Percentiles rank a stretch among this genome's conserved stretches.
Conservation (phyloP, 2,113 vertebrate species). For the Vombatus ursinus region DNA sequence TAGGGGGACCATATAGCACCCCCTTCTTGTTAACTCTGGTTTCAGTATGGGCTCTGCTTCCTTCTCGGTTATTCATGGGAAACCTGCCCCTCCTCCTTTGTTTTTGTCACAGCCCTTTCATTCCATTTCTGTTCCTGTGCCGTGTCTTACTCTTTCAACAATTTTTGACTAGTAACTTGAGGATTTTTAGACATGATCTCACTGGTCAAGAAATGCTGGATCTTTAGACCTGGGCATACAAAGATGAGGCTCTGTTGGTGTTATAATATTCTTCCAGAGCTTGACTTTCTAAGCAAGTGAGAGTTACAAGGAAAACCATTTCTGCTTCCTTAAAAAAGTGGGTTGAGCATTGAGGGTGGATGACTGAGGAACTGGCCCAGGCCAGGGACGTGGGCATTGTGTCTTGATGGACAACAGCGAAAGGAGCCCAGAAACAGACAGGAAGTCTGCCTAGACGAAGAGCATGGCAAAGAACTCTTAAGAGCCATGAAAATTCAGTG, state of each 20-base stretch:
- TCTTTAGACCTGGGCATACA: not conserved
- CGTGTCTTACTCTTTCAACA: not conserved
- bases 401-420: constrained; percentile 35
- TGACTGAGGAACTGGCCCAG: constrained; percentile 32
- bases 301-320: constrained; percentile 56
- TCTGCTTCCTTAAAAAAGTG: constrained; percentile 19
- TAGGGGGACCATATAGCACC: not conserved
- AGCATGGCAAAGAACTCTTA: too few species aligned
- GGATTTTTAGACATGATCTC: constrained; percentile 6
- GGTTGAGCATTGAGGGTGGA: constrained; percentile 11
- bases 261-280: constrained; percentile 23
- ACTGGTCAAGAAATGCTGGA: not conserved
- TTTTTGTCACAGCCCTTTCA: not conserved
- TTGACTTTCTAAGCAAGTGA: constrained; percentile 59
- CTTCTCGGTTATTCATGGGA: not conserved
- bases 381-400: constrained; percentile 41
- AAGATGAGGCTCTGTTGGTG: constrained; percentile 16
- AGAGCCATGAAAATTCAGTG: not conserved
- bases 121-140: not conserved
- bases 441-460: constrained; percentile 4
- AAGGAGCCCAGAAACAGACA: constrained; percentile 31
- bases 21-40: not conserved
- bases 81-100: not conserved
- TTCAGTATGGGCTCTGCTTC: too few species aligned
- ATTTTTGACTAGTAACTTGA: not conserved